Evolutionary conservation across 2,797 vertebrate genomes (phyloP), one percentile per base, ranked within the genome.

Genomic region (Ciconia nigra): DNA sequence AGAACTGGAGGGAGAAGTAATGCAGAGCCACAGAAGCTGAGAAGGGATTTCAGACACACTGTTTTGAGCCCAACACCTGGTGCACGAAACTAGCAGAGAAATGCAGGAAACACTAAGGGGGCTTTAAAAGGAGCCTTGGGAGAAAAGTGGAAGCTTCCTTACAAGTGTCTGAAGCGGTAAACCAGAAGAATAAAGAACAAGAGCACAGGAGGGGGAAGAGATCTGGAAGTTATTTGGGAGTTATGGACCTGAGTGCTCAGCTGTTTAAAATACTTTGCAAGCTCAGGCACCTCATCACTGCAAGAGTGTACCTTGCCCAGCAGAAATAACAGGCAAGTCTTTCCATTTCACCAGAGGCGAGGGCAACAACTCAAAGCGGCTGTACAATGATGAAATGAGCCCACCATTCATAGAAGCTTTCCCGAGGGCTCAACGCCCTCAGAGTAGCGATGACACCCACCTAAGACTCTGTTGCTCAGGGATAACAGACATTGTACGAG

Each of bases 171-270:
- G 35, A 69, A 90, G 89, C 39, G 21, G 87, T 94, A 92, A 97
- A 95, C 13, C 33, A 89, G 94, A 84, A 89, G 77, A 88, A 55
- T 46, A 83, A 88, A 90, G 85, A 87, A 86, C 31, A 63, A 79
- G 51, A 70, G 77, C 33, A 8, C n/a, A 6, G 1, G 72, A n/a
- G 33, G 24, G 31, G 47, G 79, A 77, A 77, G 51, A 4, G 9
- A 61, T 92, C 96, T 97, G 97, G 96, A 96, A 96, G 66, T 81
- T 92, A 95, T 91, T 96, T 95, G 80, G 84, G 85, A 95, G 71
- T 90, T 91, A 79, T 6, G 16, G 7, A 66, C 87, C 81, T 3
- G 65, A 80, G 73, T 83, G 80, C 81, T 93, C 62, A 31, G 71
- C 66, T 63, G 83, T 92, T 83, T 55, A 52, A 71, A 7, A 11